Base-by-base conservation (phyloP, 2,113 vertebrate species). In the Lethenteron reissneri region DNA sequence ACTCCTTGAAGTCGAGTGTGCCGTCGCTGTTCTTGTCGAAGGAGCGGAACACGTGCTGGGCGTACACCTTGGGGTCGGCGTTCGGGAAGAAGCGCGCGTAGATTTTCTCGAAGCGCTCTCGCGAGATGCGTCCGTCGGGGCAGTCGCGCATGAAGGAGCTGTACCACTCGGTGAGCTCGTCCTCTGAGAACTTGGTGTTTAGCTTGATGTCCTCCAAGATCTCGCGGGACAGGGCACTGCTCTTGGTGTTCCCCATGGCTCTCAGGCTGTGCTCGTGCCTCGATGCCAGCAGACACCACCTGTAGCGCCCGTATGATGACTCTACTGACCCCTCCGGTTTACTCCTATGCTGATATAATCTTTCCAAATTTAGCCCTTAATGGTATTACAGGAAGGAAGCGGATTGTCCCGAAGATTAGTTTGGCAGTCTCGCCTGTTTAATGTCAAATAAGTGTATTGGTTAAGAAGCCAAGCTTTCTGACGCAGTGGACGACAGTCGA, bases 21-120 rank as follows among this genome's bases (percentile, higher is more conserved):
- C 89, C 89, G 0, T 95, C 90, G 1, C 84, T 86, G 68, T 96
- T 95, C 79, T 86, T 81, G 73, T 96, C 91, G 11, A 96, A 96
- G 72, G 89, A 94, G 71, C 91, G 86, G 77, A 96, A 96, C 71
- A 95, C 91, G 57, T 96, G 89, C 3, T 87, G 81, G 0, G 91
- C 88, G 1, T 91, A 95, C 73, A 82, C 83, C 75, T 86, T 83
- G 58, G 91, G 83, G 41, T 91, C 90, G 0, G 88, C 83, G 1
- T 91, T 85, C 0, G 90, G 90, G 77, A 91, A 94, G 81, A 94
- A 91, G 72, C 83, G 85, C 56, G 73, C n/a, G 56, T 94, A 96
- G 81, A 96, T 92, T 77, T 84, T 83, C 78, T 90, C 85, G 70
- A 96, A 95, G 74, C 91, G 85, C 2, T 77, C 74, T 0, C 82